phyloP scores from a whole-genome alignment of 2,888 invertebrate genomes.

The Synanthedon vespiformis region DNA sequence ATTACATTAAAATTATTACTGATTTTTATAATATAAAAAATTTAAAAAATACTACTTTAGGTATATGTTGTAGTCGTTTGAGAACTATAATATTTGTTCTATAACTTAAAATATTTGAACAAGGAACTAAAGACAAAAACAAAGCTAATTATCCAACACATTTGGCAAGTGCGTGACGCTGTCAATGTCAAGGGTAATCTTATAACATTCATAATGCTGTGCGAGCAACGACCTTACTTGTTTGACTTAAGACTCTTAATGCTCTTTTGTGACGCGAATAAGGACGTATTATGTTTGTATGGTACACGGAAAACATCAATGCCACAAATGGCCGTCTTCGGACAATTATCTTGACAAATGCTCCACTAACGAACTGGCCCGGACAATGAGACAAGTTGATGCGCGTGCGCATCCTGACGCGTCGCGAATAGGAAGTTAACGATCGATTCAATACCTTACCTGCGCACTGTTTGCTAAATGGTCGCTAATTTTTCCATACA shows the following conservation, averaged over 20 bases:
- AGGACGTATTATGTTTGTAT: neutral
- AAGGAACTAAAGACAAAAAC: neutral
- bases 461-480: slow-evolving; percentile 28
- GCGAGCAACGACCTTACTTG: slow-evolving; percentile 2
- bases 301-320: slow-evolving; percentile 44
- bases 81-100: neutral
- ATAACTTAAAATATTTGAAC: neutral
- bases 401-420: slow-evolving; percentile 32
- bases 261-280: neutral
- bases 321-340: slow-evolving; percentile 40
- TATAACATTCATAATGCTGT: neutral
- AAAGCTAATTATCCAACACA: slow-evolving; percentile 28
- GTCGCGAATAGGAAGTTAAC: slow-evolving; percentile 47
- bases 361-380: slow-evolving; percentile 48
- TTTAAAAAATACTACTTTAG: too few relatives aligned
- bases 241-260: neutral
- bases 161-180: slow-evolving; percentile 33
- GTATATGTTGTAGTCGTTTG: too few relatives aligned
- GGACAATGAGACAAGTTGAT: slow-evolving; percentile 36
- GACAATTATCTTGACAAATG: slow-evolving; percentile 64
- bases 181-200: slow-evolving; percentile 45
- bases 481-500: slow-evolving; percentile 27
- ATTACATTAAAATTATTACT: too few relatives aligned
- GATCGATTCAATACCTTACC: slow-evolving; percentile 35
- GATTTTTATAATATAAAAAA: too few relatives aligned